Evolutionary conservation across 2,888 invertebrate genomes (phyloP).

Genomic region (Lydus trimaculatus): DNA sequence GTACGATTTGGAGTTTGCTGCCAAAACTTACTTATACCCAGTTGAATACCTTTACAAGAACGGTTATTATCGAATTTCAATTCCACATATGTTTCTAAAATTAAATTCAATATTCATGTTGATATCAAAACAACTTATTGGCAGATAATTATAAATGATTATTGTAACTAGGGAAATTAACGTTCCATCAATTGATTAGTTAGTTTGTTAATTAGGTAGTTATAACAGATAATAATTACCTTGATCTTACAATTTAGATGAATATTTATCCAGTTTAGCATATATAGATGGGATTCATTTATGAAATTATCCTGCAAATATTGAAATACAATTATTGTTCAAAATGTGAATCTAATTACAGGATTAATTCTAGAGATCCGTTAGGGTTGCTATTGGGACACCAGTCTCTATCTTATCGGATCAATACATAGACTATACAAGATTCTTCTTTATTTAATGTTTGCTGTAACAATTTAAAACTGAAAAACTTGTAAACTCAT

Average conservation of each 20-base stretch:
- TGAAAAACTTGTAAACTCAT: constrained; percentile 44
- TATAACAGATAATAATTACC: not conserved
- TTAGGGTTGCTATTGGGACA: not conserved
- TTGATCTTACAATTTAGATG: not conserved
- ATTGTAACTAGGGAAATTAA: not conserved
- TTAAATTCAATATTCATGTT: not conserved
- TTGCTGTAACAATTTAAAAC: constrained; percentile 43
- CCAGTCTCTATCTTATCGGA: not conserved
- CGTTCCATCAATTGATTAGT: not conserved
- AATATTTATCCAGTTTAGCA: not conserved
- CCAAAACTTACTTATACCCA: constrained; percentile 24
- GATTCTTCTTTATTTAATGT: constrained; percentile 29
- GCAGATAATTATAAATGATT: not conserved
- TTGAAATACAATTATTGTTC: not conserved
- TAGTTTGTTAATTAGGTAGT: not conserved
- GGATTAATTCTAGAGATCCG: not conserved
- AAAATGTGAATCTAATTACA: not conserved
- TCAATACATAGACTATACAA: not conserved
- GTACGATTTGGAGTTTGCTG: constrained; percentile 31
- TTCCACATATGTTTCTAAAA: not conserved
- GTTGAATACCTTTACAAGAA: constrained; percentile 34
- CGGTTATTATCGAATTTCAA: constrained; percentile 27
- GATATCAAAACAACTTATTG: not conserved
- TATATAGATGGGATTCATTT: not conserved
- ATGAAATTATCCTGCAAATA: not conserved